A percentile compares a stretch with the other conserved stretches of the same genome.
phyloP scores from a whole-genome alignment of 2,113 vertebrate species.

The Cyprinodon brontotheroides region DNA sequence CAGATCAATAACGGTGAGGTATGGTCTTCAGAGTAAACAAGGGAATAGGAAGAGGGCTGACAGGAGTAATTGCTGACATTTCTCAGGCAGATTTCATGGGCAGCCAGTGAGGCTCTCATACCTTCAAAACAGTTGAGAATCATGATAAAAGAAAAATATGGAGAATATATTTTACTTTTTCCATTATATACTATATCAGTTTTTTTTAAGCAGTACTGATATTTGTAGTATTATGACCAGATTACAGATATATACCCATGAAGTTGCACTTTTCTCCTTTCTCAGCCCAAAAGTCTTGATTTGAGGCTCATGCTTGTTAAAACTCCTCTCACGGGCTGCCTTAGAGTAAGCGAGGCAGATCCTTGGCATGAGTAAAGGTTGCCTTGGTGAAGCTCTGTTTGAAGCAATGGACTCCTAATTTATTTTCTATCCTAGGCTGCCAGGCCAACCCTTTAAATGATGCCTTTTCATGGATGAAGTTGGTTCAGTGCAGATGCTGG shows the following conservation, averaged over 20 bases:
- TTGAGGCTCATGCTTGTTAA: conserved; percentile 51
- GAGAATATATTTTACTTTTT: not conserved
- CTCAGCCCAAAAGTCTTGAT: conserved; percentile 23
- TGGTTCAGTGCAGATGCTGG: not conserved
- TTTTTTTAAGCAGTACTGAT: not conserved
- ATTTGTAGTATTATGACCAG: conserved; percentile 29
- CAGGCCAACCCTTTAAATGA: conserved; percentile 44
- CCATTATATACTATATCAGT: not conserved
- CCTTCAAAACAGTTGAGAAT: conserved; percentile 25
- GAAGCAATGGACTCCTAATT: conserved; percentile 60
- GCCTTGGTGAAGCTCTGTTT: conserved; percentile 57
- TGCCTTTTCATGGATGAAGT: conserved; percentile 40
- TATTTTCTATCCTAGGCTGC: conserved; percentile 45
- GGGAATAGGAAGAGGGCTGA: conserved; percentile 53
- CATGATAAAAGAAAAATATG: not conserved
- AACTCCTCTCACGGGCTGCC: conserved; percentile 41
- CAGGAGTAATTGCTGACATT: conserved; percentile 72
- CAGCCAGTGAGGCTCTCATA: conserved; percentile 29
- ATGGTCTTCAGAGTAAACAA: conserved; percentile 63
- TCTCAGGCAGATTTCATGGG: conserved; percentile 63
- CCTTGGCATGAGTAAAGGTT: conserved; percentile 49
- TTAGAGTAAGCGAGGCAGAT: conserved; percentile 32
- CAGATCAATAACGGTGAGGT: conserved; percentile 64
- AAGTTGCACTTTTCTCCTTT: conserved; percentile 30
- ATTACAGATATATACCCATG: conserved; percentile 38